Percentiles rank a stretch among this genome's conserved stretches.
phyloP scores from a whole-genome alignment of 2,888 invertebrate genomes.

The Crioceris asparagi region DNA sequence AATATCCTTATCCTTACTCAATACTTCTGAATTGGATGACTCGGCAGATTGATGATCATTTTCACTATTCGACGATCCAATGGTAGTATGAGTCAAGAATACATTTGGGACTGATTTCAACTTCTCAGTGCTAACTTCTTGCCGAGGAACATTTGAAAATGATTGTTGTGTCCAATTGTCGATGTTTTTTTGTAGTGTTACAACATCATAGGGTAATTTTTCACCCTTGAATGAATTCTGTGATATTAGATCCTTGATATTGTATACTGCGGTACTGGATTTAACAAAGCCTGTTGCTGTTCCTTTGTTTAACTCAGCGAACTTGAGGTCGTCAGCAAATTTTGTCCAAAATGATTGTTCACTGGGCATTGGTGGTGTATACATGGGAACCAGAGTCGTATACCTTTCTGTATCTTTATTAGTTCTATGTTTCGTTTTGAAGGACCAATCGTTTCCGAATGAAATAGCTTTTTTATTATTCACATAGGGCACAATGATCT shows the following conservation, averaged over 20 bases:
- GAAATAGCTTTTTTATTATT: conserved; percentile 34
- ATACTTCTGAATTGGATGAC: conserved; percentile 25
- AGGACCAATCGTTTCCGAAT: conserved; percentile 11
- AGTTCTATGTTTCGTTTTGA: conserved; percentile 4
- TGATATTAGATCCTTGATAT: conserved; percentile 42
- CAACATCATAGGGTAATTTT: conserved; percentile 57
- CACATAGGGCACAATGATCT: conserved; percentile 74
- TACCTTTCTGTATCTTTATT: conserved; percentile 17
- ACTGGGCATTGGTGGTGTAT: conserved; percentile 29
- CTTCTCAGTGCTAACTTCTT: conserved; percentile 40
- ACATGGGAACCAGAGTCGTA: conserved; percentile 30
- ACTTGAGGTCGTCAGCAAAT: conserved; percentile 42
- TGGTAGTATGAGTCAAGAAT: conserved; percentile 46
- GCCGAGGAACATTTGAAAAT: conserved; percentile 44
- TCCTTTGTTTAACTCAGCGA: conserved; percentile 41
- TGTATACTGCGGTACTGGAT: conserved; percentile 34
- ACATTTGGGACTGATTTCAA: conserved; percentile 71
- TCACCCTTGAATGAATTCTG: conserved; percentile 19
- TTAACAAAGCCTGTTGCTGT: conserved; percentile 31
- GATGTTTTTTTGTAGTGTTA: conserved; percentile 68
- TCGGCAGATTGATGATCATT: conserved; percentile 28
- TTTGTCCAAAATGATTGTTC: conserved; percentile 31
- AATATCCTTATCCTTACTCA: conserved; percentile 23
- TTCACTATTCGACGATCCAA: conserved; percentile 14
- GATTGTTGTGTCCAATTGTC: conserved; percentile 77